Evolutionary conservation across 2,113 vertebrate genomes (phyloP), one percentile per base, ranked within the genome.

Genomic region (Rhineura floridana): DNA sequence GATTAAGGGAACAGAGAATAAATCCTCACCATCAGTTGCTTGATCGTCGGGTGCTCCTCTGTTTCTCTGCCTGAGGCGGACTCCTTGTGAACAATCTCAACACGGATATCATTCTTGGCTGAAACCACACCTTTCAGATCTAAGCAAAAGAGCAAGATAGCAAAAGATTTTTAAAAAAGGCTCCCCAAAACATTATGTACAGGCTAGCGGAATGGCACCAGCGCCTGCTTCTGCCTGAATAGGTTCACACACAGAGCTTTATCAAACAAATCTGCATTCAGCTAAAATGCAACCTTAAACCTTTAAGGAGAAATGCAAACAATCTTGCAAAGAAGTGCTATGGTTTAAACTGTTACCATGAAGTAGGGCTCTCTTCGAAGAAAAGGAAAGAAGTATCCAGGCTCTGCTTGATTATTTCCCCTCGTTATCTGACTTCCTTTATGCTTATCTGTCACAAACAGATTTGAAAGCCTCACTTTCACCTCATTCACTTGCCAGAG

Each of bases 81-180:
- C 92, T 99, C 99, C 94, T 99, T 99, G 97, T 99, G 99, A 0
- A 99, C 98, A 13, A 99, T 99, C 96, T 99, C 98, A 84, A 99
- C 99, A 0, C 99, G 98, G 94, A 99, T 99, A n/a, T 99, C 99
- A 4, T 99, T 99, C 96, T 99, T 99, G 90, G 98, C 98, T 0
- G 98, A 99, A 52, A 99, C 98, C 2, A 98, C 99, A 1, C 99
- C 99, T 96, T 99, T 99, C 70, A 98, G 97, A 97, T 99, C 99
- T 99, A 95, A 85, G 87, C 6, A 63, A 70, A 75, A 95, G 90
- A 88, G 83, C 1, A 72, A 91, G 23, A 73, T 87, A 83, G 52
- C 2, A 1, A 70, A 9, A 11, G 19, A n/a, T n/a, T n/a, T n/a
- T 55, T 42, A 52, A 30, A 3, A 44, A 46, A 65, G n/a, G 6